These are phyloP conservation scores for Anoplolepis gracilipes DNA, from an alignment of 1,140 invertebrate species.

Conservation along the genomic window DNA sequence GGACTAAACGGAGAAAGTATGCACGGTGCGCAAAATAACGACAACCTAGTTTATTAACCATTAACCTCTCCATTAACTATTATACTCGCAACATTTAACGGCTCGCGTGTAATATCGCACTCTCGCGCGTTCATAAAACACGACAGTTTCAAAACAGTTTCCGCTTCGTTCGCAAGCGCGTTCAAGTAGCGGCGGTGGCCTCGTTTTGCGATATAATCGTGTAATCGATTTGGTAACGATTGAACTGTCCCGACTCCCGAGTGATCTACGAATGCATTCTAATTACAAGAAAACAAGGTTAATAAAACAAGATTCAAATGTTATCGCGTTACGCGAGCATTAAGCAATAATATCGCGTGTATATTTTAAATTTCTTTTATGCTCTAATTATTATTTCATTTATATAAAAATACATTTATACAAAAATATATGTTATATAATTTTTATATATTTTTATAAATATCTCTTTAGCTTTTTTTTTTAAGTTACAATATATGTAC, in stretches of 20 bases:
- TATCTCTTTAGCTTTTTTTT: not conserved
- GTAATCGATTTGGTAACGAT: constrained; percentile 48
- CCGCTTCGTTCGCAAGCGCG: constrained; percentile 30
- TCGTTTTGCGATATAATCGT: constrained; percentile 46
- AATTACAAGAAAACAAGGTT: constrained; percentile 39
- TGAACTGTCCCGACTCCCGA: constrained; percentile 9
- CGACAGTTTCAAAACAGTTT: constrained; percentile 59
- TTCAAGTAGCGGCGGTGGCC: constrained; percentile 44
- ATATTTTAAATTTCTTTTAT: not conserved
- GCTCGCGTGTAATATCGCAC: constrained; percentile 46
- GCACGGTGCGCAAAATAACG: constrained; percentile 32
- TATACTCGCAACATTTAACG: constrained; percentile 49
- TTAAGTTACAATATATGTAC: too few species aligned
- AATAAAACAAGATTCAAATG: constrained; percentile 16
- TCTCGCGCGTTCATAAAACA: constrained; percentile 54
- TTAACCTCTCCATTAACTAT: constrained; percentile 51
- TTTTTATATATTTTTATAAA: not conserved
- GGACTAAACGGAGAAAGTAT: constrained; percentile 15
- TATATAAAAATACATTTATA: not conserved
- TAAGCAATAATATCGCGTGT: not conserved
- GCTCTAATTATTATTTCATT: not conserved
- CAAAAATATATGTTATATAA: not conserved
- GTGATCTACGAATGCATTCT: constrained; percentile 26
- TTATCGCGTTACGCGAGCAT: not conserved
- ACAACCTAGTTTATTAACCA: constrained; percentile 54